Evolutionary conservation across 2,797 vertebrate genomes (phyloP).

Genomic region (Aulostomus chinensis): DNA sequence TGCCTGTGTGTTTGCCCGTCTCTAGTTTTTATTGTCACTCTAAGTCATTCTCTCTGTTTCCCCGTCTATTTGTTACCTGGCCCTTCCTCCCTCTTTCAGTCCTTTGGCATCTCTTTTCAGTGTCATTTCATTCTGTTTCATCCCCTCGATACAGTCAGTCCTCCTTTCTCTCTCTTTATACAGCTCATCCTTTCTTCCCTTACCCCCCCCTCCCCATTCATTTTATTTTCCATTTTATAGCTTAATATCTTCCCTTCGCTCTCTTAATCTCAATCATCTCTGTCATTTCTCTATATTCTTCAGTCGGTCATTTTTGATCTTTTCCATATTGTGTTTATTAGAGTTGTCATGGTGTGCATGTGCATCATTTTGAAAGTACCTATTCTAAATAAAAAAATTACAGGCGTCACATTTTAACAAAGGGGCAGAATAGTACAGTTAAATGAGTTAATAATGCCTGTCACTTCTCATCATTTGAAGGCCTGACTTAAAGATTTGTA

Average conservation of each 20-base stretch:
- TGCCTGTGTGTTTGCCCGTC: slow-evolving; percentile 10
- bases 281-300: background rate
- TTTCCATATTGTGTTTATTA: background rate
- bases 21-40: slow-evolving; percentile 13
- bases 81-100: slow-evolving; percentile 6
- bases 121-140: slow-evolving; percentile 13
- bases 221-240: slow-evolving; percentile 16
- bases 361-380: background rate
- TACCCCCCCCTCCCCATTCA: background rate
- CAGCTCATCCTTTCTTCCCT: slow-evolving; percentile 1
- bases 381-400: no score
- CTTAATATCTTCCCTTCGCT: slow-evolving; percentile 5
- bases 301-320: background rate
- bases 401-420: no score
- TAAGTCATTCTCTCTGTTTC: slow-evolving; percentile 7
- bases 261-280: background rate
- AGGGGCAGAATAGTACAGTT: background rate
- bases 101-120: slow-evolving; percentile 15
- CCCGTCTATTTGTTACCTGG: slow-evolving; percentile 20
- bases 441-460: no score
- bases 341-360: background rate
- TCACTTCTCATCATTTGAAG: no score
- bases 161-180: background rate
- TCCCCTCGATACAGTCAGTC: slow-evolving; percentile 10
- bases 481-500: no score